Base-by-base conservation (phyloP, 1,140 invertebrate genomes). In the Drosophila orena region DNA sequence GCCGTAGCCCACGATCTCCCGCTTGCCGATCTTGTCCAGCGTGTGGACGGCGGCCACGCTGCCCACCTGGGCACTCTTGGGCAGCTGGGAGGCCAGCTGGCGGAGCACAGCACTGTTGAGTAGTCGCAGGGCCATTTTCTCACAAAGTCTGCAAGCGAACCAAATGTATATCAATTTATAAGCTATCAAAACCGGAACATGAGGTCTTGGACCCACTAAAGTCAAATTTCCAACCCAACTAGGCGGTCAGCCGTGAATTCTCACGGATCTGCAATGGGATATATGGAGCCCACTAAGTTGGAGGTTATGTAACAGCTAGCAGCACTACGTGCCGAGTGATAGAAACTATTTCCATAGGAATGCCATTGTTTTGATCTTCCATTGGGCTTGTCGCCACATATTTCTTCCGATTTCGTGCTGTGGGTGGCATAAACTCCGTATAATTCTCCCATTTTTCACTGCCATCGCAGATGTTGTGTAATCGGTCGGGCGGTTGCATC, bases 1-100 rank as follows among this genome's bases (percentile, higher is more conserved):
- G 38, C 98, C 98, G 92, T 93, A 96, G 30, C 98, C 98, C 17
- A 99, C 98, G 73, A 98, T 94, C 92, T 99, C 98, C 17, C 98
- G 95, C 61, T 96, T 97, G 58, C 98, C 98, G 84, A 96, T 94
- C 92, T 91, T 92, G 58, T 92, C 91, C 76, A 92, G 64, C 0
- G 85, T 92, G 76, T 92, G 90, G 53, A 92, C 42, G 7, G 76
- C 71, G 49, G 90, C 91, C 38, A 92, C 74, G 53, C 88, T 91
- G 35, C 89, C 84, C 6, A 69, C 64, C 52, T 90, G 89, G 24
- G 78, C 84, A 40, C 54, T 69, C 40, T 72, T 64, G 3, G 90
- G 78, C 75, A 84, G 53, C 65, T 90, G 77, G 20, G 73, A 50
- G 14, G 54, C 90, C 77, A 92, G 58, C 68, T 92, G 90, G 22